Percentiles rank a stretch among this genome's conserved stretches.
Conservation (phyloP, 2,888 invertebrate genomes). For the Lepidonotus clava region DNA sequence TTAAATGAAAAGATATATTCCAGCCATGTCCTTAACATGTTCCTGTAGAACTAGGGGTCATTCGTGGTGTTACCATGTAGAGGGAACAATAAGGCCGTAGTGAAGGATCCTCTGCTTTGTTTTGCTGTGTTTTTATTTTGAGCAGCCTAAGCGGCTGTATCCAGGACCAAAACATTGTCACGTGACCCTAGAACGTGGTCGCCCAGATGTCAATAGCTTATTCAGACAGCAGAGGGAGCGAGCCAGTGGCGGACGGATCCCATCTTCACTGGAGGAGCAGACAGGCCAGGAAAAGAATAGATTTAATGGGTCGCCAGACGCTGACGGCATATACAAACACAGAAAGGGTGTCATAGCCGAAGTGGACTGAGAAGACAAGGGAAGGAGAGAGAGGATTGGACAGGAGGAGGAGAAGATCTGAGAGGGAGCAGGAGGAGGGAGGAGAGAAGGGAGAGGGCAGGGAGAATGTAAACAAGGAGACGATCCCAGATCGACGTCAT, state of each 20-base stretch:
- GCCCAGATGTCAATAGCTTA: slow-evolving; percentile 37
- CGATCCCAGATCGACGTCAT: slow-evolving; percentile 5
- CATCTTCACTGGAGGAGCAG: neutral
- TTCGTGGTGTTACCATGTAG: neutral
- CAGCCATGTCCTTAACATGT: no score
- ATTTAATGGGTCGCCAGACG: no score
- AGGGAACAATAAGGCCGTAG: neutral
- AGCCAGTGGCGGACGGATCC: neutral
- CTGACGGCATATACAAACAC: neutral
- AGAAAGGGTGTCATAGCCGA: neutral
- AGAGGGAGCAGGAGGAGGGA: neutral
- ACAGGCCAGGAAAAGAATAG: no score
- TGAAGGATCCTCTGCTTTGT: no score
- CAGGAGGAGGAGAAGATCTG: neutral
- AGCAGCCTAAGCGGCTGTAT: slow-evolving; percentile 21
- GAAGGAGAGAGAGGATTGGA: neutral
- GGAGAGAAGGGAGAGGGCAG: neutral
- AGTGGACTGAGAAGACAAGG: neutral
- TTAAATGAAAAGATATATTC: no score
- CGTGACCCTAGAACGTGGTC: slow-evolving; percentile 45
- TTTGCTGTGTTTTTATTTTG: neutral
- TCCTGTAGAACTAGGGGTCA: no score
- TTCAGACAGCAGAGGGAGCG: slow-evolving; percentile 21
- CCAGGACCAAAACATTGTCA: slow-evolving; percentile 52
- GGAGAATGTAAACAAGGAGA: slow-evolving; percentile 28